phyloP scores from a whole-genome alignment of 2,888 invertebrate genomes.

The Oxytorus armatus region DNA sequence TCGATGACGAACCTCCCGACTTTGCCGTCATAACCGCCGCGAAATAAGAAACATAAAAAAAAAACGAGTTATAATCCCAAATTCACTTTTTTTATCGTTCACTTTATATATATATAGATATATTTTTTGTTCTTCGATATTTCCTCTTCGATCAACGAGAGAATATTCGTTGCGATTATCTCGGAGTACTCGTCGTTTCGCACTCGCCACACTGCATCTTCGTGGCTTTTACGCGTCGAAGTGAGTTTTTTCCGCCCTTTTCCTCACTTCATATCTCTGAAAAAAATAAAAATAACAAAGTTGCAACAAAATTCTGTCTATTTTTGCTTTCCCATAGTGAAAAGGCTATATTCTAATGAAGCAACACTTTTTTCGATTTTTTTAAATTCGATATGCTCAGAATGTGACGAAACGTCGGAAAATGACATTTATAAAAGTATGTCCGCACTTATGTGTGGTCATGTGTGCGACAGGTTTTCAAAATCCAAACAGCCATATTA shows the following conservation, averaged over 20 bases:
- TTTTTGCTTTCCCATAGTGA: too few relatives aligned
- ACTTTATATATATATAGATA: slow-evolving; percentile 2
- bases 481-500: too few relatives aligned
- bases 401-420: too few relatives aligned
- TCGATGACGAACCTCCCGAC: slow-evolving; percentile 76
- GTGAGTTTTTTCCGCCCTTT: neutral
- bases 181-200: slow-evolving; percentile 41
- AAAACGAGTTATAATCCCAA: neutral
- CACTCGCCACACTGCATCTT: slow-evolving; percentile 42
- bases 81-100: neutral
- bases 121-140: slow-evolving; percentile 21
- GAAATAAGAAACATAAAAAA: neutral
- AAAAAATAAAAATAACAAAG: slow-evolving; percentile 44
- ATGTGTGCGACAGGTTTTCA: too few relatives aligned
- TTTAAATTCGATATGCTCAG: too few relatives aligned
- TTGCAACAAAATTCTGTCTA: slow-evolving; percentile 35
- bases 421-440: too few relatives aligned
- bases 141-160: slow-evolving; percentile 1
- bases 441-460: too few relatives aligned
- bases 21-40: slow-evolving; percentile 81
- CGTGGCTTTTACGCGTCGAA: neutral
- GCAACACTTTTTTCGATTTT: too few relatives aligned
- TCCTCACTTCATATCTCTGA: neutral
- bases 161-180: slow-evolving; percentile 21
- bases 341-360: too few relatives aligned